Conservation (phyloP, 2,113 vertebrate species). For the Leuciscus idus region DNA sequence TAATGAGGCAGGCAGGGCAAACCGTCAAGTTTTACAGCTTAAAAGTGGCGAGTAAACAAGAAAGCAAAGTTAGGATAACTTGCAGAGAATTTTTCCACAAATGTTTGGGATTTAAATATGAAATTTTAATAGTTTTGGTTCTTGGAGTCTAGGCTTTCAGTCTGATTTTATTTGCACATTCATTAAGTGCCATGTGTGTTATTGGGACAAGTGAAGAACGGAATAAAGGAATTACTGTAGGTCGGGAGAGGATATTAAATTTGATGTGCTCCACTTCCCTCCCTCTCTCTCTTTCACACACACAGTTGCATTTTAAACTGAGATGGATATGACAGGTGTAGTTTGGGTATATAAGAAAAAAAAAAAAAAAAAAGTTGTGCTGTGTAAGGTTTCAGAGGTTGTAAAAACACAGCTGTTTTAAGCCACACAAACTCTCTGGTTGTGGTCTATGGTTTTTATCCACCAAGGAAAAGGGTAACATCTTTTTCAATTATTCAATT, state of each 20-base stretch:
- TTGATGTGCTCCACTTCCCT: not conserved
- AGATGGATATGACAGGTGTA: conserved; percentile 77
- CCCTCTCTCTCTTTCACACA: conserved; percentile 15
- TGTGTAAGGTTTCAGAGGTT: conserved; percentile 75
- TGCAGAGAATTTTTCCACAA: conserved; percentile 8
- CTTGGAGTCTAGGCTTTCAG: not conserved
- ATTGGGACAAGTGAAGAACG: not conserved
- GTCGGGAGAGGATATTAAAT: not conserved
- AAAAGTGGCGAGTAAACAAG: conserved; percentile 1
- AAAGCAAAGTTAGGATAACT: conserved; percentile 10
- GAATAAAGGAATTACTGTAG: conserved; percentile 11
- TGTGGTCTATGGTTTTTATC: not conserved
- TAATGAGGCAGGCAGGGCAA: not conserved
- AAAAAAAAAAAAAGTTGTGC: conserved; percentile 58
- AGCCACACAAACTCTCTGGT: conserved; percentile 54
- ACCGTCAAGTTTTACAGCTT: not conserved
- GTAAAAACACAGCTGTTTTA: conserved; percentile 80
- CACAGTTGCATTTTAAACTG: conserved; percentile 68
- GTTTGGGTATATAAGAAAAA: conserved; percentile 54
- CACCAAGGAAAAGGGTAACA: not conserved
- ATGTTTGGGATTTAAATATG: conserved; percentile 7
- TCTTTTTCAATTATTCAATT: no score
- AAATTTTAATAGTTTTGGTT: not conserved
- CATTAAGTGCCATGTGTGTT: not conserved
- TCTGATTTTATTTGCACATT: not conserved